Percentiles rank a stretch among this genome's conserved stretches.
Conservation (phyloP, 2,113 vertebrate species). For the Nestor notabilis region DNA sequence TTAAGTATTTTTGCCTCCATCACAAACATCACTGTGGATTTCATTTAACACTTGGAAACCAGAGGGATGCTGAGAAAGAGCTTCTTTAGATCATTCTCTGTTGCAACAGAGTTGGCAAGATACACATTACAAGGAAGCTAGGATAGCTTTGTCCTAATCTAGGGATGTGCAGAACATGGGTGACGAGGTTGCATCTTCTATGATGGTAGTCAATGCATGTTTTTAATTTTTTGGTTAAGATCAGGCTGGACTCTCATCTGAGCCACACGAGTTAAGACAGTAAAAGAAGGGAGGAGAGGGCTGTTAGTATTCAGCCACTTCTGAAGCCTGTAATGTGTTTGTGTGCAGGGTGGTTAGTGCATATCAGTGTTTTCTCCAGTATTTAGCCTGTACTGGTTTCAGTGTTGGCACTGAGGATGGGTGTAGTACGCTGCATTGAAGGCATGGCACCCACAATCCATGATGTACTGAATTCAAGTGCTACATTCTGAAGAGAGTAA, state of each 20-base stretch:
- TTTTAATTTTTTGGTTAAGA: not conserved
- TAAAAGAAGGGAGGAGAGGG: not conserved
- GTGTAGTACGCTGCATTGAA: not conserved
- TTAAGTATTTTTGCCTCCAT: not conserved
- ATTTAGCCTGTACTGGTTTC: not conserved
- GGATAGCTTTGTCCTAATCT: not conserved
- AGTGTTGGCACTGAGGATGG: not conserved
- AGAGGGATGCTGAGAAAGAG: not conserved
- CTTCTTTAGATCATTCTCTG: not conserved
- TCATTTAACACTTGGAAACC: not conserved
- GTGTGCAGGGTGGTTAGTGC: not conserved
- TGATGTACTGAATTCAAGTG: not conserved
- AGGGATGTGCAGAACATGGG: not conserved
- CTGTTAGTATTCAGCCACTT: not conserved
- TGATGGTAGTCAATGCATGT: fast-evolving
- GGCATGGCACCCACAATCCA: not conserved
- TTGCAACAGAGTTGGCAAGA: not conserved
- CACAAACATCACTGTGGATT: not conserved
- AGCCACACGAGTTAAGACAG: not conserved
- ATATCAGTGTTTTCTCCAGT: not conserved
- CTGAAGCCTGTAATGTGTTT: not conserved
- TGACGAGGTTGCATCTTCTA: not conserved
- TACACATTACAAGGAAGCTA: not conserved
- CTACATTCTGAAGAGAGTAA: not conserved
- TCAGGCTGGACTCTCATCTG: not conserved